Evolutionary conservation across 2,113 vertebrate species (phyloP).

Genomic region (Thoracochromis brauschi): DNA sequence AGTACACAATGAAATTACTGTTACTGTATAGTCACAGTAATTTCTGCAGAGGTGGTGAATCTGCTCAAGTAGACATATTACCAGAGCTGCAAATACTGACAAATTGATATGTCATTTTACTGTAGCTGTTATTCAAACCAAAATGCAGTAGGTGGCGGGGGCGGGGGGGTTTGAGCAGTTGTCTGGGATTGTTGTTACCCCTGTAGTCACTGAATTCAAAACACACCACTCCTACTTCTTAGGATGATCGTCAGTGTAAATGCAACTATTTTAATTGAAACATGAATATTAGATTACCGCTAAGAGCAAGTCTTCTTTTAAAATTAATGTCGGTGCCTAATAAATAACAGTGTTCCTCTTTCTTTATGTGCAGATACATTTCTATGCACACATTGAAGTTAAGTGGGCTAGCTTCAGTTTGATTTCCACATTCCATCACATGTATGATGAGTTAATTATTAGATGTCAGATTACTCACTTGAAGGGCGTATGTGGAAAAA

Average conservation of each 20-base stretch:
- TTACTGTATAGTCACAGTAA: background rate
- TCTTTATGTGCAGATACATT: background rate
- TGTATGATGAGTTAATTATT: background rate
- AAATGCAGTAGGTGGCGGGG: background rate
- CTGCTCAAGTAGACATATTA: background rate
- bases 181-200: background rate
- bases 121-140: background rate
- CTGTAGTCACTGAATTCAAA: background rate
- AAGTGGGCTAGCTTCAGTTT: background rate
- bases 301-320: background rate
- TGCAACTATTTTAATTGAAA: background rate
- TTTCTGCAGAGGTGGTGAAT: slow-evolving; percentile 8
- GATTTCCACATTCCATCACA: background rate
- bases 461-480: background rate
- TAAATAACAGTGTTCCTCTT: background rate
- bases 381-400: background rate
- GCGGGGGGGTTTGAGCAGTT: background rate
- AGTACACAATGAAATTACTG: background rate
- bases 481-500: background rate
- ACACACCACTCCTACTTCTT: background rate
- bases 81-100: background rate
- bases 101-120: slow-evolving; percentile 10
- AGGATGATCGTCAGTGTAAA: background rate
- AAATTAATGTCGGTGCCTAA: background rate
- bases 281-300: background rate